Evolutionary conservation across 2,113 vertebrate genomes (phyloP).

Genomic region (Uropsilus gracilis): DNA sequence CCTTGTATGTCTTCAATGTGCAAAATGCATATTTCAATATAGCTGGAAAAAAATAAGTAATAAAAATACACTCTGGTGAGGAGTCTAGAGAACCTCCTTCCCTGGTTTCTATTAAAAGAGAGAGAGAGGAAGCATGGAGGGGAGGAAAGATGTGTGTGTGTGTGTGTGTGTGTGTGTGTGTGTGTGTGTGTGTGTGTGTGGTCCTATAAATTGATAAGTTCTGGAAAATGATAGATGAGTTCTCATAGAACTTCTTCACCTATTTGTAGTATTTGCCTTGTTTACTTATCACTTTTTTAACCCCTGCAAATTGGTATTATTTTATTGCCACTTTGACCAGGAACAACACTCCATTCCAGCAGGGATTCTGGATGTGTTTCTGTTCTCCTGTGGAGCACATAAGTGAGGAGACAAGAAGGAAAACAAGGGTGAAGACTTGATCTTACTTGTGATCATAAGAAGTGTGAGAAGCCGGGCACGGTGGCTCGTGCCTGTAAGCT

Average conservation of each 20-base stretch:
- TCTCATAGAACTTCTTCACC: background rate
- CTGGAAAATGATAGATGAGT: background rate
- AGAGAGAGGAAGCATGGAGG: background rate
- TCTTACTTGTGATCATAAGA: background rate
- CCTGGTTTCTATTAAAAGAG: background rate
- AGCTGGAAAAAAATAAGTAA: background rate
- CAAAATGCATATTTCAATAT: background rate
- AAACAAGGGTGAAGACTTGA: background rate
- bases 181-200: background rate
- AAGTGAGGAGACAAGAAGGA: background rate
- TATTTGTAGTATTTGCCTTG: background rate
- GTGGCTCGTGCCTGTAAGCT: too few relatives aligned
- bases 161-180: background rate
- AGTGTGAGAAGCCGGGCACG: too few relatives aligned
- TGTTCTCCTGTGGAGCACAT: background rate
- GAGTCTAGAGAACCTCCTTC: background rate
- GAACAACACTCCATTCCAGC: background rate
- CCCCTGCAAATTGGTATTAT: background rate
- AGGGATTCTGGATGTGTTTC: background rate
- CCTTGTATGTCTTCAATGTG: background rate
- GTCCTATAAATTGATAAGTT: background rate
- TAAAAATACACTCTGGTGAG: background rate
- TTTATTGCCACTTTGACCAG: background rate
- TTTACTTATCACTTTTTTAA: conserved; percentile 13
- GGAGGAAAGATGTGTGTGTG: background rate